Base-by-base conservation (phyloP, 2,113 vertebrate genomes). In the Spea multiplicata region DNA sequence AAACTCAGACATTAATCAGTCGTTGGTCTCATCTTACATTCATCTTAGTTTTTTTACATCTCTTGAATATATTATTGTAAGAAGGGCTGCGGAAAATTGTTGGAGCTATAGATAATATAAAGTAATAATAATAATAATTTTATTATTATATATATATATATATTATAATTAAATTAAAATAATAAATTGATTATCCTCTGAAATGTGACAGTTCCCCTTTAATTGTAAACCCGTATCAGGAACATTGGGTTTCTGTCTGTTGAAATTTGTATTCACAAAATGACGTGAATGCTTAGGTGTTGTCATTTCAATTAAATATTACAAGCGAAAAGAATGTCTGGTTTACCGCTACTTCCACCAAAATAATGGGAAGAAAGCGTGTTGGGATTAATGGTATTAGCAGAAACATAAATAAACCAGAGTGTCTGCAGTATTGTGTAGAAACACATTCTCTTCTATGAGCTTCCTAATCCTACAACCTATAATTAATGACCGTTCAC, bases 401-500 rank as follows among this genome's bases (percentile, higher is more conserved):
- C 1, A 48, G 50, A 47, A 47, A 17, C 12, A 73, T 47, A 73
- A 57, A 61, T 61, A 73, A 13, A 52, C 14, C 53, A 59, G 50
- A 52, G 44, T 61, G 8, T 67, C 30, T 59, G 53, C 71, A 61
- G 71, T 46, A 61, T 73, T 73, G 71, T 73, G 47, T 44, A 73
- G 59, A 73, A 73, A 73, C 71, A 73, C 47, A 44, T 73, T 73
- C 71, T 61, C 44, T 59, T 59, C 44, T 46, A 17, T n/a, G 71
- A 9, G 53, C 17, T 16, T 77, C 13, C 57, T 49, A 64, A 71
- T 71, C 30, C 3, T 44, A 61, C 14, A 30, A 44, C 62, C 49
- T 66, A 69, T 73, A 79, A 73, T 79, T 79, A 71, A 78, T 79
- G 71, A 79, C 72, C 65, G 45, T 79, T 61, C 59, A 8, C 12